phyloP scores from a whole-genome alignment of 2,113 vertebrate species.

The Heteronetta atricapilla region DNA sequence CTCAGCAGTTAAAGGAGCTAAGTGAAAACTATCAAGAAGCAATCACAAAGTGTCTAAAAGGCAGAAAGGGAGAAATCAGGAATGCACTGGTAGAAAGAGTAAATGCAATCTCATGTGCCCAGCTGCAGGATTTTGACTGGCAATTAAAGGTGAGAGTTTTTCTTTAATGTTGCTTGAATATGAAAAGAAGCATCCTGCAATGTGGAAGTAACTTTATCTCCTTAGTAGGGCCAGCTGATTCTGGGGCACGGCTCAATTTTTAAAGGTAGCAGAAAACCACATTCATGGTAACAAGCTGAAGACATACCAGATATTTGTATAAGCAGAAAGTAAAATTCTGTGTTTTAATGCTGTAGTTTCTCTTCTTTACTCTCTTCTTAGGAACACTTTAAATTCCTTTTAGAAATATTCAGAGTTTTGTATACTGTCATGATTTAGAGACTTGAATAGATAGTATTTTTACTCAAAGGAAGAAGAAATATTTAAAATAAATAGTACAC shows the following conservation, averaged over 20 bases:
- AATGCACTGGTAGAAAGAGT: constrained; percentile 83
- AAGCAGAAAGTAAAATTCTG: neutral
- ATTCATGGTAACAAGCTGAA: neutral
- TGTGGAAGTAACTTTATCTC: neutral
- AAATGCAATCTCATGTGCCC: constrained; percentile 84
- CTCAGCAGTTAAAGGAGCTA: constrained; percentile 77
- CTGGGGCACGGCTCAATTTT: neutral
- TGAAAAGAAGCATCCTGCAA: neutral
- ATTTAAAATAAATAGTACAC: neutral
- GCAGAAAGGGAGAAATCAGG: constrained; percentile 86
- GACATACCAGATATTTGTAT: neutral
- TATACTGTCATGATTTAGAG: neutral
- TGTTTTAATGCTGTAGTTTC: neutral
- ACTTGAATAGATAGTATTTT: neutral
- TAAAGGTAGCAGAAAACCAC: neutral
- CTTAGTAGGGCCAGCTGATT: neutral
- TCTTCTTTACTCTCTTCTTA: neutral
- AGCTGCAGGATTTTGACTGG: constrained; percentile 95
- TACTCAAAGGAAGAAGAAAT: neutral
- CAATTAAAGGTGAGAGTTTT: constrained; percentile 87
- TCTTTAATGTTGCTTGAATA: neutral
- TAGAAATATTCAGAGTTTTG: neutral
- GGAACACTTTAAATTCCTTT: neutral
- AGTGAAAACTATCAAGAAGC: constrained; percentile 74
- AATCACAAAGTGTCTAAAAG: constrained; percentile 83